Evolutionary conservation across 2,113 vertebrate species (phyloP).

Genomic region (Gadus chalcogrammus): DNA sequence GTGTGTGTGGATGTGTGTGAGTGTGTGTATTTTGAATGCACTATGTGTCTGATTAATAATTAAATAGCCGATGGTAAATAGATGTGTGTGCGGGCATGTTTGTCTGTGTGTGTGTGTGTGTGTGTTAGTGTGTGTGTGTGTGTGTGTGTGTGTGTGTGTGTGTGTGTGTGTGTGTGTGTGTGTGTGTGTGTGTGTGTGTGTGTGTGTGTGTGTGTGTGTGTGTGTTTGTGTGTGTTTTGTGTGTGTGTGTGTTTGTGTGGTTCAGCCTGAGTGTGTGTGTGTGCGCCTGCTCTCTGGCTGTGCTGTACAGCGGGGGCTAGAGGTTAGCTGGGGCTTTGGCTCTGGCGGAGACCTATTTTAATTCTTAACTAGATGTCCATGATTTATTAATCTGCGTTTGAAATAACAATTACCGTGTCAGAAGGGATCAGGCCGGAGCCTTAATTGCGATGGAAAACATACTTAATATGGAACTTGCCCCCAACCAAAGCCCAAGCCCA

Average conservation of each 20-base stretch:
- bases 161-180: slow-evolving; percentile 4
- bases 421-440: slow-evolving; percentile 82
- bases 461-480: slow-evolving; percentile 73
- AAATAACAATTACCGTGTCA: slow-evolving; percentile 91
- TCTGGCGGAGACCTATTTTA: slow-evolving; percentile 80
- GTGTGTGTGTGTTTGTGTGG: slow-evolving; percentile 16
- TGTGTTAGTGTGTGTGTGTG: slow-evolving; percentile 6
- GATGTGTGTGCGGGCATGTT: not conserved
- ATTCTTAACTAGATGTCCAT: slow-evolving; percentile 88
- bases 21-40: not conserved
- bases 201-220: slow-evolving; percentile 5
- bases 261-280: too few species aligned
- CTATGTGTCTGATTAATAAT: too few species aligned
- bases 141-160: slow-evolving; percentile 7
- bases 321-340: slow-evolving; percentile 63
- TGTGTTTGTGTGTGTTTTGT: slow-evolving; percentile 18
- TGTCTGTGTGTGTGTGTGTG: slow-evolving; percentile 12
- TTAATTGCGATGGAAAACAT: slow-evolving; percentile 88
- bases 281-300: slow-evolving; percentile 17
- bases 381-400: slow-evolving; percentile 93
- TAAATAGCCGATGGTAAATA: too few species aligned
- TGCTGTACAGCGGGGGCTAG: slow-evolving; percentile 55
- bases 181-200: slow-evolving; percentile 7
- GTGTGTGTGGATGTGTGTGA: not conserved
- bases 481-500: slow-evolving; percentile 54